A percentile compares a stretch with the other conserved stretches of the same genome.
Conservation (phyloP, 1,140 invertebrate genomes). For the Phenacoccus solenopsis region DNA sequence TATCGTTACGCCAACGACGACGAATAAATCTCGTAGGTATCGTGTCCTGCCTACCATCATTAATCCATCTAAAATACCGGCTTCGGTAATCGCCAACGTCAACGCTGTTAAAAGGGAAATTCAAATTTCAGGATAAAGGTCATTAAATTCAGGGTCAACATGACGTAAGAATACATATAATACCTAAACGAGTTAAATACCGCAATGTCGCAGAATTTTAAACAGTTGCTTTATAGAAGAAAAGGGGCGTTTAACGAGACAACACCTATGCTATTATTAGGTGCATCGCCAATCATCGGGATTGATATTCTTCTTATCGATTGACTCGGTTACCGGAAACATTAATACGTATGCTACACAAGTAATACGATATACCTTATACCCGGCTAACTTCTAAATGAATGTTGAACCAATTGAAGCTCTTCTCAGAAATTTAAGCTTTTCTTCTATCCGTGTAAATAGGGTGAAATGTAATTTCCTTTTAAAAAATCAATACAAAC, state of each 20-base stretch:
- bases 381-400: no score
- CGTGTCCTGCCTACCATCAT: no score
- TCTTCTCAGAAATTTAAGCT: background rate
- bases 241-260: background rate
- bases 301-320: no score
- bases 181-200: background rate
- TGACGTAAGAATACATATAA: background rate
- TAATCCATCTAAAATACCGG: no score
- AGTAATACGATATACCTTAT: background rate
- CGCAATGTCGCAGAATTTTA: no score
- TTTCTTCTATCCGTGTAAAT: background rate
- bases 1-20: no score
- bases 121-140: background rate
- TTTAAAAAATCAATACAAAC: background rate
- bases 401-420: no score
- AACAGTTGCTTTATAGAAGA: background rate
- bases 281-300: no score
- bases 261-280: background rate
- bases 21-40: no score
- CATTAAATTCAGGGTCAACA: background rate
- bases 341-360: background rate
- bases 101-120: background rate
- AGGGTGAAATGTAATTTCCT: background rate
- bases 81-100: no score
- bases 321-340: background rate